A percentile compares a stretch with the other conserved stretches of the same genome.
phyloP scores from a whole-genome alignment of 2,888 invertebrate genomes.

The Notodonta ziczac region DNA sequence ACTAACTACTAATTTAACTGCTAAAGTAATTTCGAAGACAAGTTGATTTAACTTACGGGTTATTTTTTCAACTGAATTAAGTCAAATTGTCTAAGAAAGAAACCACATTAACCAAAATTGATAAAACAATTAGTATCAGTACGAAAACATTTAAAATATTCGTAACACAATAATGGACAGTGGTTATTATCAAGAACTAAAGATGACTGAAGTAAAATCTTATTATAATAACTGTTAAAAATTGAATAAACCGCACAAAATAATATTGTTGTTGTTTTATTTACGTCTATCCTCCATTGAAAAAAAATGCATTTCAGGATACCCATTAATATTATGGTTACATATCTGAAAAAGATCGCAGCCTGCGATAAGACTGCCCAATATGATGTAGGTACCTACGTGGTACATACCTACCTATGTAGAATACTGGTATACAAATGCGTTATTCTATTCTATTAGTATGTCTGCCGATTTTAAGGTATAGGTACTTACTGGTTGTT shows the following conservation, averaged over 20 bases:
- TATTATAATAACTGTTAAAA: slow-evolving; percentile 79
- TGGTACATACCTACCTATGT: too few relatives aligned
- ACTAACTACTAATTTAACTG: slow-evolving; percentile 52
- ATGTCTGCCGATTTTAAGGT: too few relatives aligned
- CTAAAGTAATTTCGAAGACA: slow-evolving; percentile 23
- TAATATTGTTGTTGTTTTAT: slow-evolving; percentile 56
- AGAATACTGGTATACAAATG: too few relatives aligned
- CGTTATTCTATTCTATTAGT: too few relatives aligned
- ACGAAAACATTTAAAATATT: slow-evolving; percentile 31
- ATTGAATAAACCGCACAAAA: slow-evolving; percentile 84
- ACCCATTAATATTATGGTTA: too few relatives aligned
- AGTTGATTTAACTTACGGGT: slow-evolving; percentile 9
- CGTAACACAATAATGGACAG: slow-evolving; percentile 33
- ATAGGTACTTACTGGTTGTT: too few relatives aligned
- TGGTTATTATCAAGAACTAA: slow-evolving; percentile 57
- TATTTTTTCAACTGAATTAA: slow-evolving; percentile 8
- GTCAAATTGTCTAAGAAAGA: slow-evolving; percentile 23
- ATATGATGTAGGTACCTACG: too few relatives aligned
- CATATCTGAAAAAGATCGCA: too few relatives aligned
- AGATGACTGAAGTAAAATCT: slow-evolving; percentile 82
- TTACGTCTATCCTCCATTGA: slow-evolving; percentile 21
- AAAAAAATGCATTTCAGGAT: too few relatives aligned
- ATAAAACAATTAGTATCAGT: slow-evolving; percentile 30
- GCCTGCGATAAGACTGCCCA: too few relatives aligned
- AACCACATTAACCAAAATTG: slow-evolving; percentile 20